These are phyloP conservation scores for Corvus moneduloides DNA, from an alignment of 2,113 vertebrate species.

Conservation along the genomic window DNA sequence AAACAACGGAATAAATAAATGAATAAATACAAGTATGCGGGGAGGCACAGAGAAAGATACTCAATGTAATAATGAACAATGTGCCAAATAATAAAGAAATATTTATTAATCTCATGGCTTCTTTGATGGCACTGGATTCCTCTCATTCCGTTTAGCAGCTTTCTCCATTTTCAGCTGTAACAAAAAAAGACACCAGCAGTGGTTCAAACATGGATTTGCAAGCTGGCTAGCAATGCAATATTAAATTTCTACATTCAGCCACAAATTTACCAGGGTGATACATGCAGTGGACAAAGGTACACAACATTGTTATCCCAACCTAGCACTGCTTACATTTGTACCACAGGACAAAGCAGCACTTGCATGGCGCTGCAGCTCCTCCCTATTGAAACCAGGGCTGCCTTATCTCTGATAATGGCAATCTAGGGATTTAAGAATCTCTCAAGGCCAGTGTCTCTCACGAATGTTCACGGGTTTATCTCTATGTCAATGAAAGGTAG, in stretches of 20 bases:
- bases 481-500: neutral
- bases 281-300: neutral
- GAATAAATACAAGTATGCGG: neutral
- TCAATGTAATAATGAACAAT: neutral
- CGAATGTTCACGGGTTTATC: neutral
- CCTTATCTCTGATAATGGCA: neutral
- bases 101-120: slow-evolving; percentile 28
- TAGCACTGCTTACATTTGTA: neutral
- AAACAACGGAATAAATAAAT: neutral
- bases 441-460: neutral
- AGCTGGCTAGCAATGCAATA: neutral
- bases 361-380: neutral
- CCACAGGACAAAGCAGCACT: neutral
- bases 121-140: slow-evolving; percentile 20
- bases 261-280: neutral
- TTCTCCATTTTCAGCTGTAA: slow-evolving; percentile 76
- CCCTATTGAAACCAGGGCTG: neutral
- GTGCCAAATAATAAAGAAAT: neutral
- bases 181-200: neutral
- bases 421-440: neutral
- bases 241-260: neutral
- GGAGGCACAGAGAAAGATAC: neutral
- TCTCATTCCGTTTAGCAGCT: slow-evolving; percentile 55
- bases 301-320: neutral
- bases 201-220: neutral